Evolutionary conservation across 2,888 invertebrate genomes (phyloP), one percentile per base, ranked within the genome.

Genomic region (Netelia melanura): DNA sequence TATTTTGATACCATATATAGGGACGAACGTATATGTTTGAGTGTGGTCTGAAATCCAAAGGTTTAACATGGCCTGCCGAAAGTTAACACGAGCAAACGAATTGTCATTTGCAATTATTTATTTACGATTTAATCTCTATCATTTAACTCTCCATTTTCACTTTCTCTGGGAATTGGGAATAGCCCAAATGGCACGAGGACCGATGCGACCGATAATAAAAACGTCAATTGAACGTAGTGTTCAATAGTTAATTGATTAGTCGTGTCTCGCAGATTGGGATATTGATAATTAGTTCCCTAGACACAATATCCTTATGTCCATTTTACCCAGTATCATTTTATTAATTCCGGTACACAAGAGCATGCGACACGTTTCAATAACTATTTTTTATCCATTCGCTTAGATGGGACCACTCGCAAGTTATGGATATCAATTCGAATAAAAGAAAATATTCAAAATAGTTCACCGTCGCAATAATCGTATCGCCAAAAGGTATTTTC

Each of bases 41-140:
- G 30, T 5, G 3, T 30, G 30, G 30, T 5, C 30, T 30, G 30
- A 5, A 30, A 30, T 30, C 30, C 30, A 30, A 58, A 17, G 17
- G 43, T 9, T 21, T 21, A 44, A 58, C 11, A 6, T 58, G 61
- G 56, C 17, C 21, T 61, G 58, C 8, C 23, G 61, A 44, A 30
- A 30, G 43, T 43, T 72, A 61, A 5, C 43, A 9, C 72, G 21
- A 52, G 62, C 54, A 43, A 68, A 68, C 62, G 81, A 81, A 67
- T 81, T 75, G 62, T 64, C 68, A 70, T 70, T 54, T 54, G 62
- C 70, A 43, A 75, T 75, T 68, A 75, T 75, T 76, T 81, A 81
- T 81, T 76, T 75, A 81, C 44, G 68, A 14, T 76, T 75, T 44
- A 62, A 72, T 48, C 67, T 21, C 23, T 30, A 30, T 58, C 58